Conservation (phyloP, 1,140 invertebrate genomes). For the Ectropis grisescens region DNA sequence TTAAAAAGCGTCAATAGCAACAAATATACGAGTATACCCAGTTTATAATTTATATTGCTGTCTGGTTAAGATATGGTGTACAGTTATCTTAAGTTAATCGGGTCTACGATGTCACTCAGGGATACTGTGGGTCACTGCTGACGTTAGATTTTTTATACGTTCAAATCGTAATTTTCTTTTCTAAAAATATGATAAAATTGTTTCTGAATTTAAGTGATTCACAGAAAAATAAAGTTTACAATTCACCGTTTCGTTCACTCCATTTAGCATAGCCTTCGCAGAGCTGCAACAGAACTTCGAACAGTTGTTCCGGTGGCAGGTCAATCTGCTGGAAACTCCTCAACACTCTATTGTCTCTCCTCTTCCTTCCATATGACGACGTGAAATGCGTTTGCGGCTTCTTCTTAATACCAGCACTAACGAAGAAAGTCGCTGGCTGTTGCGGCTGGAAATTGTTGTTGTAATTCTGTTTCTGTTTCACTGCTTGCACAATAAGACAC, state of each 20-base stretch:
- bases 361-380: slow-evolving; percentile 50
- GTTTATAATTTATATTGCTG: no score
- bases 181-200: no score
- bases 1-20: no score
- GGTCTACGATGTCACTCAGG: no score
- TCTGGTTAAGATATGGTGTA: no score
- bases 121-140: no score
- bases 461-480: slow-evolving; percentile 66
- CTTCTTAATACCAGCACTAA: slow-evolving; percentile 59
- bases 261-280: slow-evolving; percentile 71
- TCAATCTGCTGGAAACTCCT: slow-evolving; percentile 25
- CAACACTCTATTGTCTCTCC: slow-evolving; percentile 24
- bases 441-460: slow-evolving; percentile 30
- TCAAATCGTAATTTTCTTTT: no score
- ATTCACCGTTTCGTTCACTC: slow-evolving; percentile 22
- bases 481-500: slow-evolving; percentile 78
- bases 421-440: slow-evolving; percentile 38
- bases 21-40: no score
- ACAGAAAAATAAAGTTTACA: no score
- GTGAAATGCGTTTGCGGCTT: slow-evolving; percentile 45
- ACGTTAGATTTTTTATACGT: no score
- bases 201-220: no score
- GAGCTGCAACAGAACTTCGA: slow-evolving; percentile 58
- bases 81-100: no score
- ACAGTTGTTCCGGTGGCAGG: slow-evolving; percentile 62